Percentiles rank a stretch among this genome's conserved stretches.
These are phyloP conservation scores for Trididemnum clinides DNA, from an alignment of 23 tunicate genomes.

Conservation along the genomic window DNA sequence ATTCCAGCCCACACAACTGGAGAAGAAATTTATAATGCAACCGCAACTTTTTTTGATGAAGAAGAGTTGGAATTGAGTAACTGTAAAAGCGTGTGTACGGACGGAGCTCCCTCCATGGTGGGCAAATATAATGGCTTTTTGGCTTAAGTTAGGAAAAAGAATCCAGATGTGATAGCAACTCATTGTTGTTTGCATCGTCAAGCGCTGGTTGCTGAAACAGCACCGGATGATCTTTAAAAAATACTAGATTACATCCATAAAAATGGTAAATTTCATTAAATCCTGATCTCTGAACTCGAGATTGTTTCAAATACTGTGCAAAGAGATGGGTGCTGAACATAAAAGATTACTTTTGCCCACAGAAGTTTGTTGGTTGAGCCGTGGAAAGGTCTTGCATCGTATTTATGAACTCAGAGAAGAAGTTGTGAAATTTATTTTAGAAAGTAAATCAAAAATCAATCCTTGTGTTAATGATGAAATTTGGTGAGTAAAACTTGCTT, in stretches of 20 bases:
- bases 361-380: conserved; percentile 6
- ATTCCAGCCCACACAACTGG: no score
- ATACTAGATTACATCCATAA: not conserved
- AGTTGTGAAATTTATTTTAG: not conserved
- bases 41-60: no score
- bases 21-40: no score
- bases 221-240: conserved; percentile 6
- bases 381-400: not conserved
- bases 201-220: conserved; percentile 35
- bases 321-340: conserved; percentile 20
- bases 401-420: not conserved
- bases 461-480: not conserved
- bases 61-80: no score
- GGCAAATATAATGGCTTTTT: not conserved
- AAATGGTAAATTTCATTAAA: conserved; percentile 28
- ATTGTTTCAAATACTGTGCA: conserved; percentile 11
- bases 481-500: conserved; percentile 25
- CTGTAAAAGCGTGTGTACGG: not conserved
- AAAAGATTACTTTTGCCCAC: not conserved
- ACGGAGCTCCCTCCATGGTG: not conserved
- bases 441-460: not conserved
- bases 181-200: conserved; percentile 32
- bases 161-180: not conserved
- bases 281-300: conserved; percentile 4
- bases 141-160: not conserved